Base-by-base conservation (phyloP, 2,113 vertebrate genomes). In the Callionymus lyra region DNA sequence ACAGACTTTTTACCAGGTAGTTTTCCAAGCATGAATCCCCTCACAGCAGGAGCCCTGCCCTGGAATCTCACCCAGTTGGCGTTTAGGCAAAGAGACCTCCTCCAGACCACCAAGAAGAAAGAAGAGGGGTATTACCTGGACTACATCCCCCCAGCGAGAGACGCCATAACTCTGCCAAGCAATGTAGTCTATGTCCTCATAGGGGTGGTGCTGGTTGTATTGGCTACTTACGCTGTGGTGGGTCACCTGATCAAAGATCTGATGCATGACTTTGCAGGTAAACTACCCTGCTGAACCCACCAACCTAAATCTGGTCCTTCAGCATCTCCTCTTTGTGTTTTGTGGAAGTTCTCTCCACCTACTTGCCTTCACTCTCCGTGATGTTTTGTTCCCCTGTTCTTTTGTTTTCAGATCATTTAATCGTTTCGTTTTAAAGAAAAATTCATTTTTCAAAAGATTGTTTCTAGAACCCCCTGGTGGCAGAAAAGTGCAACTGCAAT, bases 171-270 rank as follows among this genome's bases (percentile, higher is more conserved):
- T 16, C 63, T 82, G 10, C 34, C 6, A 0, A 70, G 72, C 40
- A 71, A 50, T 16, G 68, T 87, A 16, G 59, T 87, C 56, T 87
- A 87, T 10, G 47, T 17, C 13, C 35, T 91, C 38, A 77, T 85
- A 47, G 91, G 87, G 0, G 73, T 76, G 1, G 21, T 82, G 0
- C 56, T 96, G 57, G 86, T 95, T 43, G 32, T 91, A 43, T 48
- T 74, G 2, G 87, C 86, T 36, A 89, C 89, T 0, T 95, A 92
- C 0, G 89, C 90, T 70, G 90, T 94, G 0, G 89, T 92, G 15
- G 91, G 92, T 3, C 91, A 96, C 68, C 88, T 96, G 56, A 90
- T 94, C 65, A 87, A 88, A 55, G 92, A 94, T 74, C 84, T 94
- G 19, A 56, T 85, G 34, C 91, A 92, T 5, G 90, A 93, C 71